Percentiles rank a stretch among this genome's conserved stretches.
Conservation (phyloP, 1,140 invertebrate species). For the Euura saliciscinereae region DNA sequence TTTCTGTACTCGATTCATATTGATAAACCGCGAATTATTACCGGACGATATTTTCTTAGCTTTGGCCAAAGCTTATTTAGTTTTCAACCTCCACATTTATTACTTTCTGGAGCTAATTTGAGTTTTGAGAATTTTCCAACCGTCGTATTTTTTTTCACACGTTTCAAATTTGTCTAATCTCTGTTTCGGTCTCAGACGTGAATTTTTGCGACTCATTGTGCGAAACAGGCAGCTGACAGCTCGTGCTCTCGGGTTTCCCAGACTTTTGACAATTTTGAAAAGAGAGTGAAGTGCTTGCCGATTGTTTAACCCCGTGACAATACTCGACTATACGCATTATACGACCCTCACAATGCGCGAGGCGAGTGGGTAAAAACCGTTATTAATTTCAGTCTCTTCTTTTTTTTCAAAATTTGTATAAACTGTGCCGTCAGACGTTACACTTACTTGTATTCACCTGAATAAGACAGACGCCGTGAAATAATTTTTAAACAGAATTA, state of each 20-base stretch:
- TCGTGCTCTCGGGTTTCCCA: neutral
- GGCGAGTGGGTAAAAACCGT: no score
- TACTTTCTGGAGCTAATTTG: no score
- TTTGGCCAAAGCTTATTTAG: no score
- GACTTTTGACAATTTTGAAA: neutral
- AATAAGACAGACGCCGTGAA: neutral
- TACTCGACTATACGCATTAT: no score
- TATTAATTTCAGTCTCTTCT: no score
- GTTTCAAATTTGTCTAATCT: neutral
- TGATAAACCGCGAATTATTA: neutral
- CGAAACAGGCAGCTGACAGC: neutral
- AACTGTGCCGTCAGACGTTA: neutral
- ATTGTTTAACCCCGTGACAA: no score
- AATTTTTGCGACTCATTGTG: neutral
- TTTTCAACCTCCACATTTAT: no score
- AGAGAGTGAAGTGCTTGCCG: neutral
- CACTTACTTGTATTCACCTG: neutral
- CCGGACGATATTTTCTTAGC: no score
- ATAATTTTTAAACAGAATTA: neutral
- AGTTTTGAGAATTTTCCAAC: no score
- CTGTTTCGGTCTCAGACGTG: no score
- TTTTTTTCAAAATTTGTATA: neutral
- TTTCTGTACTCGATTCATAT: slow-evolving; percentile 5
- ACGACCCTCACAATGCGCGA: no score
- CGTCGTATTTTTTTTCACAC: neutral